Base-by-base conservation (phyloP, 2,797 vertebrate species). In the Paedocypris micromegethes region DNA sequence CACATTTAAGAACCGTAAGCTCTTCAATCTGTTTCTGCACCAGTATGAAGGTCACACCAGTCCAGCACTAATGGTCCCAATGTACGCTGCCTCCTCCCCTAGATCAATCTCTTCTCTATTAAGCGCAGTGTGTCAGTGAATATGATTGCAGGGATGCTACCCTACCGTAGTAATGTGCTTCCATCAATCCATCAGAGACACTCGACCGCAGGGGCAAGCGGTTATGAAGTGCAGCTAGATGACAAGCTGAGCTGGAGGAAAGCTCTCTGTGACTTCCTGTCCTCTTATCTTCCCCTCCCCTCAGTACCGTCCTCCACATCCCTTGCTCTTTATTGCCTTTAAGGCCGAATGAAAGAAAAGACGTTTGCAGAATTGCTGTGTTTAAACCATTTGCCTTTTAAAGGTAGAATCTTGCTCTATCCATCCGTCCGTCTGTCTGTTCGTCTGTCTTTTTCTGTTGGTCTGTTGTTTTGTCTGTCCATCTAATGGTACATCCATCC, bases 21-120 rank as follows among this genome's bases (percentile, higher is more conserved):
- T 52, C 23, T 78, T 78, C 75, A 74, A 79, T 77, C 64, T 8
- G 78, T 73, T 68, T 64, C 51, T 62, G 68, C 51, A 73, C 72
- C 72, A 85, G 84, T 85, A 82, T 84, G 88, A 88, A 90, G 89
- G 89, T 89, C 83, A 80, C 61, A 76, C 74, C 68, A 62, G 66
- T 81, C 71, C 71, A 79, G 81, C 82, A 74, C 81, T 87, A 88
- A 88, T 88, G 85, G 84, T 77, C 74, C 79, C 39, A 38, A 72
- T 63, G 52, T 76, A 70, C 73, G 58, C 73, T 78, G 77, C 65
- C 75, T 81, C 77, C 82, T 82, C 84, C 82, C 77, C 77, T 76
- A 83, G 88, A 91, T 91, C 90, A 90, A 91, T 91, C 87, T 89
- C 83, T 23, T 68, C 83, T 88, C 86, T 88, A 90, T 89, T 90